A percentile compares a stretch with the other conserved stretches of the same genome.
phyloP scores from a whole-genome alignment of 2,797 vertebrate species.

The Serranus cabrilla region DNA sequence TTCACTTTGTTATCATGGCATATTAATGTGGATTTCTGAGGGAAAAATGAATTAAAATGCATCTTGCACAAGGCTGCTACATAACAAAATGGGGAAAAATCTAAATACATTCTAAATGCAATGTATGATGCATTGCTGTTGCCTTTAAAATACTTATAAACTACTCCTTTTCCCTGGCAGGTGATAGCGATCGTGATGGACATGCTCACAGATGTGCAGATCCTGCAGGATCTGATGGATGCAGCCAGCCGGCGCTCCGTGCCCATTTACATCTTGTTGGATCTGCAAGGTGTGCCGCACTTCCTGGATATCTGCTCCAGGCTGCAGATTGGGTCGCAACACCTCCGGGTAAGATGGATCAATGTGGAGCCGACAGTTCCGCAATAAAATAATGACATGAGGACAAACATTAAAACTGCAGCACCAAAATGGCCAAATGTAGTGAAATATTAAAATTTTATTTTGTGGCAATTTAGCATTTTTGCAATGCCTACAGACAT shows the following conservation, averaged over 20 bases:
- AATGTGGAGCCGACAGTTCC: neutral
- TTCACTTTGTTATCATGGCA: neutral
- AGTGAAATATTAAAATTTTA: neutral
- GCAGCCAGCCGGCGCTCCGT: slow-evolving; percentile 88
- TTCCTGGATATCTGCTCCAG: slow-evolving; percentile 95
- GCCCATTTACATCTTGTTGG: slow-evolving; percentile 92
- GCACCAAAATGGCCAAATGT: neutral
- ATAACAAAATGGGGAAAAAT: neutral
- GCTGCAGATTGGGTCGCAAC: slow-evolving; percentile 86
- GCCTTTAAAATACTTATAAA: neutral
- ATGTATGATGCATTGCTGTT: neutral
- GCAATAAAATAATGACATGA: no score
- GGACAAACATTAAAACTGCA: neutral
- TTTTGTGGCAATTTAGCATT: no score
- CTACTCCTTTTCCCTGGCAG: slow-evolving; percentile 72
- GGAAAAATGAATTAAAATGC: neutral
- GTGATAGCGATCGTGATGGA: slow-evolving; percentile 97
- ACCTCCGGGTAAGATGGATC: slow-evolving; percentile 85
- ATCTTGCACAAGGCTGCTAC: neutral
- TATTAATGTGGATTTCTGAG: neutral
- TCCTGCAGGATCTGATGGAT: slow-evolving; percentile 94
- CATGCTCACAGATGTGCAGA: slow-evolving; percentile 92
- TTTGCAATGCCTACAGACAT: no score
- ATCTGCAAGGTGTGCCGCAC: slow-evolving; percentile 84
- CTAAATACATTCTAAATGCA: neutral